Evolutionary conservation across 92 coral and sea anemone genomes (phyloP).

Genomic region (Porites evermanni): DNA sequence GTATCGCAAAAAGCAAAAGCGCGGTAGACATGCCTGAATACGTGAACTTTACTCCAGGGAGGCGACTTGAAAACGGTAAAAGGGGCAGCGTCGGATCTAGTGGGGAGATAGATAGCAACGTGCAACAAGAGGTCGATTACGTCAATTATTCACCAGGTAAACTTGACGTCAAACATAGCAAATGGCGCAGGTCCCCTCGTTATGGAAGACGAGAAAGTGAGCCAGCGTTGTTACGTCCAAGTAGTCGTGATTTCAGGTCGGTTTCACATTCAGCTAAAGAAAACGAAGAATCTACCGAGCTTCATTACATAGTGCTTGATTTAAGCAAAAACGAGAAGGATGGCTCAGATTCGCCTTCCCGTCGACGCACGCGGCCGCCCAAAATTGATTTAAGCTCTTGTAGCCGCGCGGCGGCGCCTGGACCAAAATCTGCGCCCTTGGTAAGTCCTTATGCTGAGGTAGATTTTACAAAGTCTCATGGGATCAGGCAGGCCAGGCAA

Average conservation of each 20-base stretch:
- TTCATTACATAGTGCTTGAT: slow-evolving; percentile 67
- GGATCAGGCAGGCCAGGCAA: slow-evolving; percentile 72
- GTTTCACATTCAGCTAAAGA: slow-evolving; percentile 45
- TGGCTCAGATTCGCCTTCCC: slow-evolving; percentile 26
- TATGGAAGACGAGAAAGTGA: slow-evolving; percentile 71
- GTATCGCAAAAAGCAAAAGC: slow-evolving; percentile 42
- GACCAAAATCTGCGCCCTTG: slow-evolving; percentile 70
- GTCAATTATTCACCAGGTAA: slow-evolving; percentile 17
- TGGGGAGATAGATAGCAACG: slow-evolving; percentile 4
- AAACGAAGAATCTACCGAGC: slow-evolving; percentile 20
- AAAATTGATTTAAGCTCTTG: slow-evolving; percentile 37
- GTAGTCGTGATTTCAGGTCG: slow-evolving; percentile 38
- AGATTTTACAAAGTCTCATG: slow-evolving; percentile 90
- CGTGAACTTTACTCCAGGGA: slow-evolving; percentile 69
- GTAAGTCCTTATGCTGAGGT: slow-evolving; percentile 73
- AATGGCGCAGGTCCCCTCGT: slow-evolving; percentile 30
- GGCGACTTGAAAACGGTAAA: slow-evolving; percentile 10
- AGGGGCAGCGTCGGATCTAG: slow-evolving; percentile 5
- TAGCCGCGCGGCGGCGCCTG: slow-evolving; percentile 26
- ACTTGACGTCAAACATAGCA: slow-evolving; percentile 1
- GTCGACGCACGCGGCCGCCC: slow-evolving; percentile 53
- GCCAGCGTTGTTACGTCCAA: slow-evolving; percentile 48
- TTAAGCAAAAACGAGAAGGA: slow-evolving; percentile 24
- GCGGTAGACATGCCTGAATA: slow-evolving; percentile 68
- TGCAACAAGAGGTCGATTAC: neutral